Evolutionary conservation across 2,888 invertebrate genomes (phyloP), one percentile per base, ranked within the genome.

Genomic region (Chymomyza fuscimana): DNA sequence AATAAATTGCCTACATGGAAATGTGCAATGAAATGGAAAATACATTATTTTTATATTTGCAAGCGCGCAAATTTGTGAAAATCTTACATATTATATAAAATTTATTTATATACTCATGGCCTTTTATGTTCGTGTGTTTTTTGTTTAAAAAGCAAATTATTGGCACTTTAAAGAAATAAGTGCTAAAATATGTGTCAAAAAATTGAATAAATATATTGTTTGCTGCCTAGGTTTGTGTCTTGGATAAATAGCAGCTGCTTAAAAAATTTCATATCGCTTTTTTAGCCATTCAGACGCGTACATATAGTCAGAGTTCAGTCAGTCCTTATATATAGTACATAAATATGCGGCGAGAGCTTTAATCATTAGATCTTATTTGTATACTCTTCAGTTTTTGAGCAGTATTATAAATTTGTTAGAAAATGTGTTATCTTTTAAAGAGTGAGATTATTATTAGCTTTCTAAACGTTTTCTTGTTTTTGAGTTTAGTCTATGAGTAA

Each of bases 121-220:
- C 40, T 46, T 46, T 46, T 46, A 46, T 12, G 40, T 46, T 12
- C 40, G 40, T 4, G 40, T 46, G 12, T 46, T 46, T 32, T 46
- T 12, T 12, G 12, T 46, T 46, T 12, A 12, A 46, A 46, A 46
- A 46, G 6, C 12, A 46, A 46, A 46, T 7, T 32, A 46, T 46
- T 10, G 12, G 4, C 12, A 46, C 12, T 46, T 46, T 46, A 12
- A 46, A 12, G 40, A 46, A 12, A 46, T 46, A 46, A 46, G 40
- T 69, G 72, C 81, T 83, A 86, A 72, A 80, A 81, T 83, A 63
- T 65, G 71, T 74, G 67, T 80, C 81, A 78, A 72, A 86, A 83
- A 80, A 63, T 3, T 4, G 52, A 54, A 19, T 54, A 19, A 5
- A 54, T 15, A 54, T 54, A 1, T 54, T 19, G 1, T 19, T 6